Percentiles rank a stretch among this genome's conserved stretches.
These are phyloP conservation scores for Linyphia triangularis DNA, from an alignment of 2,888 invertebrate genomes.

Conservation along the genomic window DNA sequence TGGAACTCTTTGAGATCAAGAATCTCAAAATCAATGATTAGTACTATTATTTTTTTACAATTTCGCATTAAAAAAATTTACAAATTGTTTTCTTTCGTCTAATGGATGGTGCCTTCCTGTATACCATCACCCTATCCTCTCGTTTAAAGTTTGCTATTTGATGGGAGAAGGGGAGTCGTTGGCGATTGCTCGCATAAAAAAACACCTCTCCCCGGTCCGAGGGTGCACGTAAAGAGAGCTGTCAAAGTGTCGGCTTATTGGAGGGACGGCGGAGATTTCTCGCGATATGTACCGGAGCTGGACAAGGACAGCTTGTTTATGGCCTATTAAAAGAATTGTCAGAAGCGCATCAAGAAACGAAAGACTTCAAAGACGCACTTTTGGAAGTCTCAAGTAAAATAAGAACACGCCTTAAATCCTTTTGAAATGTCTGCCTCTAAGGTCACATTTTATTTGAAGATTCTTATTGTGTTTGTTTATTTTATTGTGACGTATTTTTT, in stretches of 20 bases:
- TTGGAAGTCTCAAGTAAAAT: not conserved
- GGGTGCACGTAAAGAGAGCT: slow-evolving; percentile 10
- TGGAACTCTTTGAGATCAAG: too few relatives aligned
- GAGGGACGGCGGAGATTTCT: slow-evolving; percentile 17
- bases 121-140: too few relatives aligned
- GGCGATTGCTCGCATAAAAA: not conserved
- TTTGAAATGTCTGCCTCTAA: too few relatives aligned
- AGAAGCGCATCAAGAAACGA: not conserved
- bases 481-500: too few relatives aligned
- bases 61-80: too few relatives aligned
- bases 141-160: slow-evolving; percentile 33
- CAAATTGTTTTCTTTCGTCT: too few relatives aligned
- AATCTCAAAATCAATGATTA: too few relatives aligned
- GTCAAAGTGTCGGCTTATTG: slow-evolving; percentile 73
- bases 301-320: slow-evolving; percentile 13
- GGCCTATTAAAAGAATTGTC: slow-evolving; percentile 42
- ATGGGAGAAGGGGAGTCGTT: slow-evolving; percentile 1
- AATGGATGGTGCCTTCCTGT: too few relatives aligned
- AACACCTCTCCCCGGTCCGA: not conserved
- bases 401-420: too few relatives aligned
- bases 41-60: too few relatives aligned
- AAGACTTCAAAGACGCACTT: not conserved
- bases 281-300: slow-evolving; percentile 36
- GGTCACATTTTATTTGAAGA: too few relatives aligned
- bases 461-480: too few relatives aligned